Base-by-base conservation (phyloP, 2,113 vertebrate species). In the Rhinolophus ferrumequinum region DNA sequence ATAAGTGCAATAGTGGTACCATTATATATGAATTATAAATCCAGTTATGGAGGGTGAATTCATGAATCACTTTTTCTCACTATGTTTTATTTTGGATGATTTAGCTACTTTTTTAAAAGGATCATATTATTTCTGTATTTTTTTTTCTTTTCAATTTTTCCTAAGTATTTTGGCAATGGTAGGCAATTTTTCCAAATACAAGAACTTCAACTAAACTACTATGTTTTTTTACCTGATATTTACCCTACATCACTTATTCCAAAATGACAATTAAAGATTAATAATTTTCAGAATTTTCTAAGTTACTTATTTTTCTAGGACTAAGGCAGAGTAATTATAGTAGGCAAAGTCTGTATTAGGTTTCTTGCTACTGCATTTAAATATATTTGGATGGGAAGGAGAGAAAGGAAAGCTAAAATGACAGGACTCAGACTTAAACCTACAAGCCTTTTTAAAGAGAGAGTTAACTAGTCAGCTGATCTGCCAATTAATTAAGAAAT, bases 161-260 rank as follows among this genome's bases (percentile, higher is more conserved):
- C 52, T 80, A 56, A 85, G 26, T n/a, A 33, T 58, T 80, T 95
- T 72, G 24, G 33, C 56, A 93, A 14, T 66, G 30, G n/a, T 56
- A 50, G 54, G 18, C 73, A 30, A 52, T 85, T 90, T 84, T 85
- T 91, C 72, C 44, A 76, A 58, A 77, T 88, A 82, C 62, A 82
- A 85, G 24, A 73, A 88, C 47, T 94, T 81, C 7, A 3, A 41
- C 33, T 67, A 47, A 85, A 72, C 26, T n/a, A 47, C 33, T 9
- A 52, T 60, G 18, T 64, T 96, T 75, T 58, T 69, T 92, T 73
- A 85, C 77, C 41, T 93, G 47, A 44, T 16, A 88, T 88, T 70
- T 95, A 44, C 11, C 44, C 44, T 86, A 60, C 18, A 84, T 76
- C 75, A 70, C 38, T 52, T 83, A 70, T 21, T 24, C 15, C 35